These are phyloP conservation scores for Heliornis fulica DNA, from an alignment of 2,113 vertebrate species.

Conservation along the genomic window DNA sequence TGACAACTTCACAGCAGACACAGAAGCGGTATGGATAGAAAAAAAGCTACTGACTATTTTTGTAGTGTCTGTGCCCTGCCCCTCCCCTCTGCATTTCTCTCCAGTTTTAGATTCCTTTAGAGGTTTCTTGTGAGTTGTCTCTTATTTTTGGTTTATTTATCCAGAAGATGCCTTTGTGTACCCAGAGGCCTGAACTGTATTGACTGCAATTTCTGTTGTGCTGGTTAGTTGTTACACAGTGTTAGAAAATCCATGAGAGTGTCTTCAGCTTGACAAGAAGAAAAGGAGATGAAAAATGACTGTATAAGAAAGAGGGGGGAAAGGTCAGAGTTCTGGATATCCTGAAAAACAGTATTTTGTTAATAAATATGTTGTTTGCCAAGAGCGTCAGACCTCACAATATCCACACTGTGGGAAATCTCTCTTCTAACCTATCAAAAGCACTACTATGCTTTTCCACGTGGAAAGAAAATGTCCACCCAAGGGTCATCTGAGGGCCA, in stretches of 20 bases:
- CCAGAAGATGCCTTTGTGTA: not conserved
- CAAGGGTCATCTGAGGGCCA: not conserved
- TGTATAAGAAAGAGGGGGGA: not conserved
- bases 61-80: not conserved
- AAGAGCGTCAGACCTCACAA: not conserved
- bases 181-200: not conserved
- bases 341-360: not conserved
- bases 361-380: not conserved
- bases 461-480: not conserved
- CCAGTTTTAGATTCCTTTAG: not conserved
- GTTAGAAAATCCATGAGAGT: not conserved
- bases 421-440: not conserved
- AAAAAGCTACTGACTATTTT: not conserved
- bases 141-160: constrained; percentile 30
- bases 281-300: constrained; percentile 1
- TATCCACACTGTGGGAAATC: not conserved
- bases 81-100: not conserved
- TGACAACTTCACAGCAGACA: not conserved
- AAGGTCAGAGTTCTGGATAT: not conserved
- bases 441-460: not conserved
- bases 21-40: not conserved
- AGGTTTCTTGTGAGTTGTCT: not conserved
- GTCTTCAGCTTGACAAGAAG: not conserved
- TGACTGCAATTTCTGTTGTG: not conserved
- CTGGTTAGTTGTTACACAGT: not conserved